These are phyloP conservation scores for Apis cerana DNA, from an alignment of 1,140 invertebrate species.

Conservation along the genomic window DNA sequence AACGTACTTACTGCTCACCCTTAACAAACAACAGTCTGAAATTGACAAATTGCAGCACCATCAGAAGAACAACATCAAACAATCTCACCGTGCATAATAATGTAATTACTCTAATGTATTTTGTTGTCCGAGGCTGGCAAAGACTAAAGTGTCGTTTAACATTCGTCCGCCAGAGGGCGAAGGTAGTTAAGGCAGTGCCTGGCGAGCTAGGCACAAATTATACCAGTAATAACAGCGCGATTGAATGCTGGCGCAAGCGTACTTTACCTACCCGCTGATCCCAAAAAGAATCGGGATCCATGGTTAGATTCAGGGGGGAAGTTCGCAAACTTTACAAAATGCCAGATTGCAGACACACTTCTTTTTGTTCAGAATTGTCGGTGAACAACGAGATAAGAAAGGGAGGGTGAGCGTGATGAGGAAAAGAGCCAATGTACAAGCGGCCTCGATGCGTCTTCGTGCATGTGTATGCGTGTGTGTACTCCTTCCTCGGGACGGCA, in stretches of 20 bases:
- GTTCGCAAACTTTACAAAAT: background rate
- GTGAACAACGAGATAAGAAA: background rate
- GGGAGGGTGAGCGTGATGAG: conserved; percentile 10
- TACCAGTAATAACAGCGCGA: background rate
- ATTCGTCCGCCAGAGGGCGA: background rate
- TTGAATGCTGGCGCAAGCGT: conserved; percentile 1
- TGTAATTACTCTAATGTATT: background rate
- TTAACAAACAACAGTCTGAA: background rate
- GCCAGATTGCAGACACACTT: conserved; percentile 54
- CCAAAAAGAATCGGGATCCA: conserved; percentile 26
- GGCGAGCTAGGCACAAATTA: background rate
- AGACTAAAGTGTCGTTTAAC: conserved; percentile 11
- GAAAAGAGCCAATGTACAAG: conserved; percentile 35
- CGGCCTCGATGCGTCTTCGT: conserved; percentile 27
- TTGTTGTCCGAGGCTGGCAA: background rate
- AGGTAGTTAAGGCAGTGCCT: background rate
- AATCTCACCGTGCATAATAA: background rate
- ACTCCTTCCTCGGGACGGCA: too few relatives aligned
- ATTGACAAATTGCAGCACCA: background rate
- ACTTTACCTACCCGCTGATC: background rate
- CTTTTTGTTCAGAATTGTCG: conserved; percentile 13
- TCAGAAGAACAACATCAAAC: background rate
- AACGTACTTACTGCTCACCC: background rate
- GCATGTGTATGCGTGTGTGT: background rate
- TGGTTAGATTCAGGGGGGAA: background rate